Conservation (phyloP, 2,888 invertebrate species). For the Lepidocyrtinus sp. region DNA sequence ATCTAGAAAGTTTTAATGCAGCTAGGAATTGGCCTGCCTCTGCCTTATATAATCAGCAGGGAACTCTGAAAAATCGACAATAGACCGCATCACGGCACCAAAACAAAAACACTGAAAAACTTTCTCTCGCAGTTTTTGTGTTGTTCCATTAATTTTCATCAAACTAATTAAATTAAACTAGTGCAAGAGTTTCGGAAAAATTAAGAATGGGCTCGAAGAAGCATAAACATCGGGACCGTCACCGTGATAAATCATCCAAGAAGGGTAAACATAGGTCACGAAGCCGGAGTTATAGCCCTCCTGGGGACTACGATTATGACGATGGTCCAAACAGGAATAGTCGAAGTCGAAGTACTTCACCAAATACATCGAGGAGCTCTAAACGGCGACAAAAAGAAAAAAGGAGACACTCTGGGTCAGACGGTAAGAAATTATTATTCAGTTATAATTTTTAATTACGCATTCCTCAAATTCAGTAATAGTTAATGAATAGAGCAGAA, state of each 20-base stretch:
- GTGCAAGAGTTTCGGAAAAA: constrained; percentile 62
- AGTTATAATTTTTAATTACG: no score
- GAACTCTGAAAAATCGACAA: background rate
- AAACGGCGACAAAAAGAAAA: constrained; percentile 58
- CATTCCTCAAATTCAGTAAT: no score
- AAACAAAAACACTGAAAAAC: background rate
- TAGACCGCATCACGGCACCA: background rate
- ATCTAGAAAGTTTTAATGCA: no score
- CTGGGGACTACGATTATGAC: constrained; percentile 21
- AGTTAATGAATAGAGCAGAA: no score
- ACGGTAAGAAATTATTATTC: constrained; percentile 51
- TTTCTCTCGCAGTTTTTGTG: background rate
- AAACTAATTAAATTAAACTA: no score
- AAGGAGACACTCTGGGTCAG: constrained; percentile 58
- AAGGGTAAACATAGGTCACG: constrained; percentile 59
- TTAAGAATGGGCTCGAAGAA: constrained; percentile 70
- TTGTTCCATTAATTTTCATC: no score
- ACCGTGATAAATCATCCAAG: constrained; percentile 22
- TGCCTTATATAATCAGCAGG: no score
- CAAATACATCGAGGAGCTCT: constrained; percentile 9
- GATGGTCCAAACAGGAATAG: background rate
- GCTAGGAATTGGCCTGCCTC: no score
- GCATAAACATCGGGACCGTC: constrained; percentile 71
- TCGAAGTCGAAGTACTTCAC: constrained; percentile 28
- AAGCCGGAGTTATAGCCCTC: constrained; percentile 46